phyloP scores from a whole-genome alignment of 2,888 invertebrate genomes.

The Schizotus pectinicornis region DNA sequence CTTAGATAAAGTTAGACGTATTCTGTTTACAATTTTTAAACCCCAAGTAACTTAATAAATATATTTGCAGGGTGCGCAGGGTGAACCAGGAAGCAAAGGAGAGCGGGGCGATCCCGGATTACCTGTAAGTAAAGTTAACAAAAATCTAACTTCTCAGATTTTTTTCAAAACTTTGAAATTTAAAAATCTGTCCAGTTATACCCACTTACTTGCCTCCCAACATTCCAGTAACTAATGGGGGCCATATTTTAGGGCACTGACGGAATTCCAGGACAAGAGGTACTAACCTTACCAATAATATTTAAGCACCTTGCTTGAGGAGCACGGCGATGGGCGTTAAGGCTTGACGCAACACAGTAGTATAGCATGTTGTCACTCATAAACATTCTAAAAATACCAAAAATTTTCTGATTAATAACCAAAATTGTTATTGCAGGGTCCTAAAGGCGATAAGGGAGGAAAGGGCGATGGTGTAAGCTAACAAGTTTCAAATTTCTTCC shows the following conservation, averaged over 20 bases:
- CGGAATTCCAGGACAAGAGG: constrained; percentile 92
- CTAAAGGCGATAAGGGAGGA: constrained; percentile 87
- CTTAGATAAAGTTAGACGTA: background rate
- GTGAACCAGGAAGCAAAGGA: constrained; percentile 90
- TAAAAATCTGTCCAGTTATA: too few relatives aligned
- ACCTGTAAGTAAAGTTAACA: constrained; percentile 72
- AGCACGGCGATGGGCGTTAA: constrained; percentile 10
- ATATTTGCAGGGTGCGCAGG: constrained; percentile 80
- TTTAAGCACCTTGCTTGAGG: constrained; percentile 22
- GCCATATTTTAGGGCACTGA: constrained; percentile 81
- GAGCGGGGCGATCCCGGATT: constrained; percentile 93
- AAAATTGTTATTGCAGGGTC: constrained; percentile 68
- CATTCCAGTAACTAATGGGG: background rate
- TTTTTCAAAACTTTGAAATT: background rate
- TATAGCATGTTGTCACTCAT: constrained; percentile 23
- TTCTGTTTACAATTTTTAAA: constrained; percentile 3
- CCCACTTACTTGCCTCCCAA: background rate
- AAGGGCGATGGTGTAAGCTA: constrained; percentile 82
- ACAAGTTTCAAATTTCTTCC: background rate
- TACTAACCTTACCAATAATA: constrained; percentile 54
- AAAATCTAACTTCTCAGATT: constrained; percentile 1
- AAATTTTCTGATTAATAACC: constrained; percentile 7
- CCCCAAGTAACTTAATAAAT: background rate
- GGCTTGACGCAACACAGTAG: constrained; percentile 25
- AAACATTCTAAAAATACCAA: constrained; percentile 5